Conservation (phyloP, 2,113 vertebrate species). For the Sinocyclocheilus grahami region DNA sequence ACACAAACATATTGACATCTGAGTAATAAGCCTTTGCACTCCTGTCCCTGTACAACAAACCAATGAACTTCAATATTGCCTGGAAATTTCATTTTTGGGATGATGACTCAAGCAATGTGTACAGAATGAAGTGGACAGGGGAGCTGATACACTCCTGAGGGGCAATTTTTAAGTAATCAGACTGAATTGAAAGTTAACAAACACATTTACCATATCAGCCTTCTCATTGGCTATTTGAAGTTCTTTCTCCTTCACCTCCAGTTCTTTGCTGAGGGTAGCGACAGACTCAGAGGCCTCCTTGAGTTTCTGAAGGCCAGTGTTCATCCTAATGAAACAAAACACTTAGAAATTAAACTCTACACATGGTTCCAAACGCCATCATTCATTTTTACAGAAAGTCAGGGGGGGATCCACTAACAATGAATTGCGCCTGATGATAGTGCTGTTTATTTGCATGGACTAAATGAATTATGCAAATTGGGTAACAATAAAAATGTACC, state of each 20-base stretch:
- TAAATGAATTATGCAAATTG: background rate
- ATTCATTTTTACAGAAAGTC: background rate
- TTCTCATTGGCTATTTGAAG: slow-evolving; percentile 90
- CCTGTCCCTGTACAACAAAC: background rate
- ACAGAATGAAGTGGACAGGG: background rate
- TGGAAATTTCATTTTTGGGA: background rate
- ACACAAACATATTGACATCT: background rate
- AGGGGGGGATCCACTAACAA: background rate
- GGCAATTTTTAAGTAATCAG: background rate
- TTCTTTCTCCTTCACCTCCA: slow-evolving; percentile 92
- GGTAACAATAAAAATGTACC: background rate
- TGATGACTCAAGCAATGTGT: background rate
- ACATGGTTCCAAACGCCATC: background rate
- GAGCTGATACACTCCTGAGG: background rate
- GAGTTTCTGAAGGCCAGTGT: slow-evolving; percentile 90
- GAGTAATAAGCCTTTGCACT: background rate
- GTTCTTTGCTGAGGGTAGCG: slow-evolving; percentile 85
- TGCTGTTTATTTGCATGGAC: background rate
- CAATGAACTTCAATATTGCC: background rate
- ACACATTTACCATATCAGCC: slow-evolving; percentile 84
- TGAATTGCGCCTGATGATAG: background rate
- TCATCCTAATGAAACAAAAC: slow-evolving; percentile 78
- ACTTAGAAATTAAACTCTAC: background rate
- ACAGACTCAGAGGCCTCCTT: slow-evolving; percentile 94
- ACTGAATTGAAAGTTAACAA: background rate